Evolutionary conservation across 2,797 vertebrate genomes (phyloP), one percentile per base, ranked within the genome.

Genomic region (Liasis olivaceus): DNA sequence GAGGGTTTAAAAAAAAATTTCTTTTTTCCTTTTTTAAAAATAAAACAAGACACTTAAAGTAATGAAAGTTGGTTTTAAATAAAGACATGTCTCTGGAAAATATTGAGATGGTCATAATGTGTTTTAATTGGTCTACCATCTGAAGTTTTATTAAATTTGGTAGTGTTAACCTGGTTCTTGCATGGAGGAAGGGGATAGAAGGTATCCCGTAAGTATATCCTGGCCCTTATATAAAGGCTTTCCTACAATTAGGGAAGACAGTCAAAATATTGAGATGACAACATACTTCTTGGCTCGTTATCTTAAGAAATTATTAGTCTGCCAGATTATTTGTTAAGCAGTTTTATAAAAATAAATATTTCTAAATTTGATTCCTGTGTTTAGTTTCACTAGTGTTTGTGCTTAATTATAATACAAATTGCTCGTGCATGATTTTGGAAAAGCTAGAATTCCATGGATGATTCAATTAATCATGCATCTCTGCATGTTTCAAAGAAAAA

Each of bases 211-310:
- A 22, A 59, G 36, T 60, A 87, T 51, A 31, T 84, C 14, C 77
- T 20, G 17, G 42, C n/a, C 51, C 81, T 62, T 90, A 63, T 9
- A 0, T 1, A 66, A 95, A 95, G 66, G 93, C 97, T 96, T 96
- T 90, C 95, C 93, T 94, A 90, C 93, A 96, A 96, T 92, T 93
- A 93, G 94, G 51, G 91, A 95, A 95, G 59, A 88, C 92, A 90
- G 62, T n/a, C 28, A 69, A 20, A 77, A 69, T 81, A 28, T 11
- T 86, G 72, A 85, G 36, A 22, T 85, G 88, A 47, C 14, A n/a
- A 36, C 12, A 1, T 15, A 59, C 4, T 85, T 92, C 60, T 89
- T 63, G 14, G 9, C 31, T 85, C 12, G 11, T 66, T 69, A 4
- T 42, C n/a, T 42, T 22, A 58, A 62, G 6, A 17, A 86, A 85